Base-by-base conservation (phyloP, 1,140 invertebrate genomes). In the Macrostomum lignano region DNA sequence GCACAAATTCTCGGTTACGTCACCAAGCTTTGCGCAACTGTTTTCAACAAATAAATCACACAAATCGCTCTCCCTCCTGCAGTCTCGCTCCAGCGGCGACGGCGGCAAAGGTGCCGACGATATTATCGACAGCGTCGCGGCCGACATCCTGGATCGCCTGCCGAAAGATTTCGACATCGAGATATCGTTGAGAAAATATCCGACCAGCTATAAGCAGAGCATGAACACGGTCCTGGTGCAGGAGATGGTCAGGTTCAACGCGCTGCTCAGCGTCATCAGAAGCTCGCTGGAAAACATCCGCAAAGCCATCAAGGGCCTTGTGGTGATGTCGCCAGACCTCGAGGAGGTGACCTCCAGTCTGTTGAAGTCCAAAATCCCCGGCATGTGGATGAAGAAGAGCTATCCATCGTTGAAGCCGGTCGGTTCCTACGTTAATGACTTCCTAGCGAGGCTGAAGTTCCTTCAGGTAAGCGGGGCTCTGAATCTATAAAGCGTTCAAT, bases 201-300 rank as follows among this genome's bases (percentile, higher is more conserved):
- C 78, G 19, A 73, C 73, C 20, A 58, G 62, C 19, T 70, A 84
- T 55, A 62, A 69, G 50, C 73, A 79, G 52, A 76, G 73, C 38
- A 76, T 81, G 73, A 79, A 79, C 46, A 79, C 76, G 5, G 78
- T 86, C 2, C 58, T 86, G 20, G 72, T 86, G 1, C 81, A 91
- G 59, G 79, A 86, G 62, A 81, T 82, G 67, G 70, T 69, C 21
- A 60, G 72, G 42, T 86, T 77, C 56, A 88, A 88, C 56, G 40
- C 64, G 10, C 58, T 88, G 1, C 61, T 82, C 0, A 47, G 42
- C 7, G 66, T 67, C 6, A 73, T 91, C 15, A 63, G 66, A 34
- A 58, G 53, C 24, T 74, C 72, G 6, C 59, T 86, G 6, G 41
- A 53, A 21, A 69, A 74, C 43, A 67, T 81, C 10, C 61, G 70